Percentiles rank a stretch among this genome's conserved stretches.
These are phyloP conservation scores for Nemopilema nomurai DNA, from an alignment of 30 jellyfish, hydroid and myxozoan genomes.

Conservation along the genomic window DNA sequence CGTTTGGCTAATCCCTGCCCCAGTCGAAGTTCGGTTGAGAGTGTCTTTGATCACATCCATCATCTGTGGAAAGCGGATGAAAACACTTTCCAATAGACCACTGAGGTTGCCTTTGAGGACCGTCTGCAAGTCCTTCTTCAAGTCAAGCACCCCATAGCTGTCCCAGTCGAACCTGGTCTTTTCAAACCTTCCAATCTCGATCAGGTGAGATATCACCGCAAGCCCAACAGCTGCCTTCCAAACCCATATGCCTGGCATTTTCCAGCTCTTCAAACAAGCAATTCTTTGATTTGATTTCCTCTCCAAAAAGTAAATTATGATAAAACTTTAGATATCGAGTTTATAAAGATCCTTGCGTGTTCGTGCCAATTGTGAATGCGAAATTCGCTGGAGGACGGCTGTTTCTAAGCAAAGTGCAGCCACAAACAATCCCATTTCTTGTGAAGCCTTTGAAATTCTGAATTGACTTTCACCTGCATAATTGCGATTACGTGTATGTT, in stretches of 20 bases:
- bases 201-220: background rate
- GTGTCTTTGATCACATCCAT: background rate
- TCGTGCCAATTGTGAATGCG: too few species aligned
- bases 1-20: background rate
- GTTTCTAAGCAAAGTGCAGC: too few species aligned
- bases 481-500: background rate
- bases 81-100: background rate
- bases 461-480: background rate
- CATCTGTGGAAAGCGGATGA: slow-evolving; percentile 8
- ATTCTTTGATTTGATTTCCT: background rate
- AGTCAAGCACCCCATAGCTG: background rate
- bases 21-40: slow-evolving; percentile 4
- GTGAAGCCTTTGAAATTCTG: background rate
- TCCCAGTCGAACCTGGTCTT: slow-evolving; percentile 12
- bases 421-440: background rate
- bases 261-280: background rate
- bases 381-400: too few species aligned
- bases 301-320: background rate
- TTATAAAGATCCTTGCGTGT: too few species aligned
- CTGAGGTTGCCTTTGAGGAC: background rate
- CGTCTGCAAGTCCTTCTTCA: background rate
- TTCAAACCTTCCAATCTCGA: background rate
- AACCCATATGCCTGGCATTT: background rate
- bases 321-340: too few species aligned
- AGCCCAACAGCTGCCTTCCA: background rate